Evolutionary conservation across 2,113 vertebrate genomes (phyloP).

Genomic region (Bos taurus): DNA sequence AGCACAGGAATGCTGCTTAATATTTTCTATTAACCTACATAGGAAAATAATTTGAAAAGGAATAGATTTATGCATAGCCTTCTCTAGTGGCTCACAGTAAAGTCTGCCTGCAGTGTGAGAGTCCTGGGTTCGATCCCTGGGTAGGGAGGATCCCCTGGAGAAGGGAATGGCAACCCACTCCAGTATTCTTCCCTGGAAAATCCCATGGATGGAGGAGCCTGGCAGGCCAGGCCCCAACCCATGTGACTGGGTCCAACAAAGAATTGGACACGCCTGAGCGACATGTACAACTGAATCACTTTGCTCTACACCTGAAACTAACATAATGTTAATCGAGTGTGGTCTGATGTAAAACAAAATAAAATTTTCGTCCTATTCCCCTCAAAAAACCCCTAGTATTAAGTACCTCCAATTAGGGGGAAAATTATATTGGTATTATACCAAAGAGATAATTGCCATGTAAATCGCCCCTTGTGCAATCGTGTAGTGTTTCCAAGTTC

Average conservation of each 20-base stretch:
- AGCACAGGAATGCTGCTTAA: background rate
- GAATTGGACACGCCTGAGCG: background rate
- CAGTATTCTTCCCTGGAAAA: background rate
- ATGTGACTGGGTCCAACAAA: background rate
- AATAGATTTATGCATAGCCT: background rate
- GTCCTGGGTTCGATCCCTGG: background rate
- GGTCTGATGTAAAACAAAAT: background rate
- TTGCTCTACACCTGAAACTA: background rate
- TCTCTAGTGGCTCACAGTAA: background rate
- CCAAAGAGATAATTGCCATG: background rate
- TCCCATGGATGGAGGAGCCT: background rate
- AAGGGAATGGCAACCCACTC: background rate
- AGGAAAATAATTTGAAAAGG: background rate
- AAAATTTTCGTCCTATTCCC: background rate
- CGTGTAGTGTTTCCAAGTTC: background rate
- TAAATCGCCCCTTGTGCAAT: background rate
- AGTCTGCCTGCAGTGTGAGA: background rate
- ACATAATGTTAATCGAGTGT: background rate
- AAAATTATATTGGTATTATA: background rate
- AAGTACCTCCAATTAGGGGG: background rate
- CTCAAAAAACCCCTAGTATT: background rate
- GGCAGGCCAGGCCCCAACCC: background rate
- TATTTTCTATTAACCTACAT: background rate
- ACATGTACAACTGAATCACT: background rate
- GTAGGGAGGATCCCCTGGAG: background rate